These are phyloP conservation scores for Campoplex capitator DNA, from an alignment of 2,888 invertebrate genomes.

Conservation along the genomic window DNA sequence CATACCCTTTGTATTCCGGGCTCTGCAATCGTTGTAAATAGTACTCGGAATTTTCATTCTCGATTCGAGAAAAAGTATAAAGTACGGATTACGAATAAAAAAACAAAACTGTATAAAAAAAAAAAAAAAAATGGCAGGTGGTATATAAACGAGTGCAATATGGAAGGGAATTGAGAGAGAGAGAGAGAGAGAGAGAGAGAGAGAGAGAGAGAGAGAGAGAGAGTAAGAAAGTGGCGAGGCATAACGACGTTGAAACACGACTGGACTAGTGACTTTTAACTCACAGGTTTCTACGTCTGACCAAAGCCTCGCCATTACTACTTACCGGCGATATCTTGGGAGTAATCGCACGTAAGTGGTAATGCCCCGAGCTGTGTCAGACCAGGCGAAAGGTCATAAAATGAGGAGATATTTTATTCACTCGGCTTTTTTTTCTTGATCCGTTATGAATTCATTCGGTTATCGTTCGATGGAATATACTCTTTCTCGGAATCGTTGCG, in stretches of 20 bases:
- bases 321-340: neutral
- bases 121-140: neutral
- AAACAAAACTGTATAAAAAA: neutral
- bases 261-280: slow-evolving; percentile 32
- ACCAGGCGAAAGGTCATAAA: neutral
- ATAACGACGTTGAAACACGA: slow-evolving; percentile 56
- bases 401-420: neutral
- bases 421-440: neutral
- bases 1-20: neutral
- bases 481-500: neutral
- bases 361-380: slow-evolving; percentile 23
- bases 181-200: slow-evolving; percentile 31
- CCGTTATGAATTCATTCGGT: neutral
- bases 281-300: slow-evolving; percentile 47
- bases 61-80: slow-evolving; percentile 33
- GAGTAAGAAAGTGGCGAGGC: slow-evolving; percentile 33
- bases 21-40: slow-evolving; percentile 49
- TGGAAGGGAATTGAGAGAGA: slow-evolving; percentile 38
- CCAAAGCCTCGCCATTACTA: slow-evolving; percentile 46
- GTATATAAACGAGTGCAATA: slow-evolving; percentile 22
- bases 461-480: neutral
- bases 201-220: slow-evolving; percentile 35
- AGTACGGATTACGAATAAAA: slow-evolving; percentile 8
- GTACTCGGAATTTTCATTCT: slow-evolving; percentile 47
- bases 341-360: slow-evolving; percentile 19